These are phyloP conservation scores for Ornithoptera priamus DNA, from an alignment of 2,888 invertebrate species.

Conservation along the genomic window DNA sequence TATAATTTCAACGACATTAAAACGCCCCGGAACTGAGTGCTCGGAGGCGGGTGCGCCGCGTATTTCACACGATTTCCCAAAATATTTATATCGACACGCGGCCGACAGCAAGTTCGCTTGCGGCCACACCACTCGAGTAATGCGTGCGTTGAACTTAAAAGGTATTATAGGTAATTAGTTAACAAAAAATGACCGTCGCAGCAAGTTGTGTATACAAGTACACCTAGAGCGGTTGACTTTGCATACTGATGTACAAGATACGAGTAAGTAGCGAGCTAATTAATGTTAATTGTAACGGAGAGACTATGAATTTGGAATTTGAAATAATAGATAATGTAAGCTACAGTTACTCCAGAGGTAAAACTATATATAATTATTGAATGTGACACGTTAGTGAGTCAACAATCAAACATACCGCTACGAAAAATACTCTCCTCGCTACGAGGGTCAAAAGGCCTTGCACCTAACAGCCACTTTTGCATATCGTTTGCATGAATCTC, in stretches of 20 bases:
- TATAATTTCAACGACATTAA: conserved; percentile 71
- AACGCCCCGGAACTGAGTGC: conserved; percentile 64
- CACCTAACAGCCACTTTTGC: conserved; percentile 54
- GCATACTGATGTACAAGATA: conserved; percentile 26
- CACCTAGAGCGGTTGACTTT: conserved; percentile 40
- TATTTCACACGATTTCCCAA: conserved; percentile 56
- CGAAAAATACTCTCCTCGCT: conserved; percentile 42
- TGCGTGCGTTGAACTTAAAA: conserved; percentile 75
- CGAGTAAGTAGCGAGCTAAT: conserved; percentile 45
- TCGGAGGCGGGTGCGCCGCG: conserved; percentile 59
- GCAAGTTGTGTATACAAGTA: conserved; percentile 47
- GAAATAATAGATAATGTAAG: background rate
- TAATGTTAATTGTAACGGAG: conserved; percentile 33
- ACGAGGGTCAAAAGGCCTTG: conserved; percentile 41
- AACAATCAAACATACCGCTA: conserved; percentile 9
- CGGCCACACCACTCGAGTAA: conserved; percentile 48
- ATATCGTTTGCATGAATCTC: conserved; percentile 68
- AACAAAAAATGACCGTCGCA: conserved; percentile 66
- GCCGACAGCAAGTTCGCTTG: conserved; percentile 50
- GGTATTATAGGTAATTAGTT: conserved; percentile 77
- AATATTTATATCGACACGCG: conserved; percentile 49
- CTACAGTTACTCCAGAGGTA: background rate
- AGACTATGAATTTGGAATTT: background rate
- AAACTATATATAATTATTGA: background rate
- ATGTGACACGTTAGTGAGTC: background rate